Conservation (phyloP, 2,888 invertebrate genomes). For the Elaeidobius kamerunicus region DNA sequence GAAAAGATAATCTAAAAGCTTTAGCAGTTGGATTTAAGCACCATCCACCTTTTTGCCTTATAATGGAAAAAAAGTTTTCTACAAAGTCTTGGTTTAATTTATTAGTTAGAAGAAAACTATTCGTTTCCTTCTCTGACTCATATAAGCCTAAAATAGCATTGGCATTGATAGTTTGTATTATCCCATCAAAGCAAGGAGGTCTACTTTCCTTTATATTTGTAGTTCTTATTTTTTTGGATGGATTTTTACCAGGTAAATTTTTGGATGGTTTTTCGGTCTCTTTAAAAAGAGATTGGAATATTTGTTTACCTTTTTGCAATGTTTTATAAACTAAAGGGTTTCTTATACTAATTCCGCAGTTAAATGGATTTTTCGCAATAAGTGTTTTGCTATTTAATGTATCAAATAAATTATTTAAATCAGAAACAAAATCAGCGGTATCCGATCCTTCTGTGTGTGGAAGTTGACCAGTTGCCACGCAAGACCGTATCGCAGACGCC, state of each 20-base stretch:
- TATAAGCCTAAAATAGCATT: no score
- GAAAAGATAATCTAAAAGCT: constrained; percentile 1
- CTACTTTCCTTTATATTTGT: constrained; percentile 3
- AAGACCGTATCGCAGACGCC: neutral
- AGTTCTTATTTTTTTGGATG: neutral
- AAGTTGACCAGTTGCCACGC: constrained; percentile 1
- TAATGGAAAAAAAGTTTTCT: constrained; percentile 5
- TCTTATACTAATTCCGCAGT: constrained; percentile 1
- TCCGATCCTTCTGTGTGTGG: neutral
- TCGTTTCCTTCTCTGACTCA: constrained; percentile 8
- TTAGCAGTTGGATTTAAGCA: constrained; percentile 5
- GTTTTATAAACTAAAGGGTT: neutral
- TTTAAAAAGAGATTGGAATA: constrained; percentile 1
- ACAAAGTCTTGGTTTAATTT: constrained; percentile 1
- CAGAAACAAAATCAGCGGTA: neutral
- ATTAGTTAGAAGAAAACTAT: neutral
- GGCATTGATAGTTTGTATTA: constrained; percentile 9
- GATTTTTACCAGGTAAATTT: no score
- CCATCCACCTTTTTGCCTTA: constrained; percentile 10
- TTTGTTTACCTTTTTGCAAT: constrained; percentile 3
- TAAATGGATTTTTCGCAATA: constrained; percentile 3
- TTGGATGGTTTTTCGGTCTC: neutral
- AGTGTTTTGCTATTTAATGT: constrained; percentile 2
- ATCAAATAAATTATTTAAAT: constrained; percentile 1
- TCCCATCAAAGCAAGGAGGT: constrained; percentile 14